Evolutionary conservation across 2,797 vertebrate genomes (phyloP), one percentile per base, ranked within the genome.

Genomic region (Xenopus petersii): DNA sequence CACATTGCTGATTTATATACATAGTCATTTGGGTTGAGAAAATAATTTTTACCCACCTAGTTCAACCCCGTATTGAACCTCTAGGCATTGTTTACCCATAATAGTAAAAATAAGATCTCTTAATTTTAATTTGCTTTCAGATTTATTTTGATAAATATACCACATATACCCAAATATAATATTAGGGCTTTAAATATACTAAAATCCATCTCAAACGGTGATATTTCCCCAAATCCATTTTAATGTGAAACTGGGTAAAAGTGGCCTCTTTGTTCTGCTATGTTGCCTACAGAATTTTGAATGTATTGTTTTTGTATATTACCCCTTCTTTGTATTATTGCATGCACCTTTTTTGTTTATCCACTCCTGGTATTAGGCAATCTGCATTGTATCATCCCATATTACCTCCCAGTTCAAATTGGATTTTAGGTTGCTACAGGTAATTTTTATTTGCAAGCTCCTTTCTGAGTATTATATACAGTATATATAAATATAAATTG

Each of bases 261-360:
- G 62, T 65, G 55, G 66, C 65, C 60, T 78, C 64, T 13, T 67
- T 11, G 30, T 26, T 64, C 71, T 73, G 61, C 54, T 74, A 93
- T 93, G 91, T 94, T 96, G 94, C 94, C 95, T 97, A 93, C 94
- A 93, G 93, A 95, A 93, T 94, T 94, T 92, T 96, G 97, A 98
- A 98, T 98, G 96, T 98, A 98, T 89, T 93, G 92, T 88, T 94
- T 30, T 91, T 92, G 90, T 86, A 88, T 88, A 91, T 94, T 82
- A 26, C 17, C 58, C 24, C 49, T 62, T 47, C 86, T 85, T 85
- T 51, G 85, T 84, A 86, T 30, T 90, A 70, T 83, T 84, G 88
- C 89, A 86, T 74, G 95, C 96, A 94, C 95, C 96, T 97, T 94
- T 86, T 83, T 91, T 49, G 55, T 62, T 79, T 74, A 72, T 86